Evolutionary conservation across 1,140 invertebrate genomes (phyloP).

Genomic region (Hetaerina americana): DNA sequence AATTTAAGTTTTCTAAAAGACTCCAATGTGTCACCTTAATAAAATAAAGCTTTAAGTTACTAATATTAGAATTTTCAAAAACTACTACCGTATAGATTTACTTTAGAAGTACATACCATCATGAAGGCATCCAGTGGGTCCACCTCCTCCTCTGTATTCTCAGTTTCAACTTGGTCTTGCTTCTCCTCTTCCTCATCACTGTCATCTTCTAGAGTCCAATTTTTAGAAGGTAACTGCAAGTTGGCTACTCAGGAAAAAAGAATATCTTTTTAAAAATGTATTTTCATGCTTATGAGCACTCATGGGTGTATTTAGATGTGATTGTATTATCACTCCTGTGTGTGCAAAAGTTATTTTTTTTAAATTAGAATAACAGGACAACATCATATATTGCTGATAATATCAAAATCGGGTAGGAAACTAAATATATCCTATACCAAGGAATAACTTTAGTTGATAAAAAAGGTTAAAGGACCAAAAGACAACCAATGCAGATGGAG

Average conservation of each 20-base stretch:
- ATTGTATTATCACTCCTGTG: no score
- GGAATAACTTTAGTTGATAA: no score
- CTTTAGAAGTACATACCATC: slow-evolving; percentile 62
- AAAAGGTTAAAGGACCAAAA: no score
- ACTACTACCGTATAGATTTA: slow-evolving; percentile 31
- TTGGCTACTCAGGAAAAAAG: slow-evolving; percentile 26
- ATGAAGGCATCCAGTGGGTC: slow-evolving; percentile 96
- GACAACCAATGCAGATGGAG: no score
- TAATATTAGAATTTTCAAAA: slow-evolving; percentile 5
- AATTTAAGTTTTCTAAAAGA: no score
- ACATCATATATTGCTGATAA: background rate
- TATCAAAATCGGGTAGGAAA: no score
- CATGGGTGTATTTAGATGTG: no score
- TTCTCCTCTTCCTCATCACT: slow-evolving; percentile 59
- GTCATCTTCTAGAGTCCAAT: slow-evolving; percentile 87
- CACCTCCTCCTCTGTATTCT: slow-evolving; percentile 55
- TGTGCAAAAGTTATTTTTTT: no score
- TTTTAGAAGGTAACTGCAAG: slow-evolving; percentile 51
- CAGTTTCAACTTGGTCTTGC: slow-evolving; percentile 36
- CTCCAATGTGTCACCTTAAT: no score
- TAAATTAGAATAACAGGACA: slow-evolving; percentile 10
- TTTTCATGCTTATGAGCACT: no score
- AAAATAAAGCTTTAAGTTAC: slow-evolving; percentile 6
- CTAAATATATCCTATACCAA: no score
- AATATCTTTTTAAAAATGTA: background rate